phyloP scores from a whole-genome alignment of 2,797 vertebrate genomes.

The Hydrocynus forskahlii region DNA sequence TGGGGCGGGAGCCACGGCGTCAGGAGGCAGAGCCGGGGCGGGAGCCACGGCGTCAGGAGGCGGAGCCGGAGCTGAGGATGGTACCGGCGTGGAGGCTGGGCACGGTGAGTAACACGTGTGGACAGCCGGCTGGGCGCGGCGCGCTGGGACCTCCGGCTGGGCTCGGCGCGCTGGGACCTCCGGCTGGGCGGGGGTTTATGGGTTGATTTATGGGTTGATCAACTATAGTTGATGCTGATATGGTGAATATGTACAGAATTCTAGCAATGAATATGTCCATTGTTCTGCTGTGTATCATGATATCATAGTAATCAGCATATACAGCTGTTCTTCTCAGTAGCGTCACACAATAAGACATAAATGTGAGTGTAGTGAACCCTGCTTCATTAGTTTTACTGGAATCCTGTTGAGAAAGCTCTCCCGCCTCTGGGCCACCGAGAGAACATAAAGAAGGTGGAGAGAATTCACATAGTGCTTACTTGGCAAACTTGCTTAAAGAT shows the following conservation, averaged over 20 bases:
- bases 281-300: background rate
- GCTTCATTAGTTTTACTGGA: conserved; percentile 31
- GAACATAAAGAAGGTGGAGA: conserved; percentile 33
- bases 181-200: too few species aligned
- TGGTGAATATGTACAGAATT: background rate
- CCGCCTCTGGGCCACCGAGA: conserved; percentile 35
- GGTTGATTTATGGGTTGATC: too few species aligned
- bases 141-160: too few species aligned
- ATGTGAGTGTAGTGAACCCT: background rate
- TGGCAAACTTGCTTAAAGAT: conserved; percentile 46
- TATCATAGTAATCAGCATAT: background rate
- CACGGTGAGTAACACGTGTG: too few species aligned
- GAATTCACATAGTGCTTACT: conserved; percentile 47
- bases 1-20: too few species aligned
- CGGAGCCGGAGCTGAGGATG: too few species aligned
- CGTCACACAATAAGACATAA: background rate
- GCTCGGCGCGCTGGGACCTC: too few species aligned
- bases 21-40: too few species aligned
- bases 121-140: too few species aligned
- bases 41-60: too few species aligned
- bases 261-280: background rate
- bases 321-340: background rate
- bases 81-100: too few species aligned
- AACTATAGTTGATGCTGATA: background rate
- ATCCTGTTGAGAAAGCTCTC: conserved; percentile 31